Conservation (phyloP, 2,888 invertebrate genomes). For the Athetis lepigone region DNA sequence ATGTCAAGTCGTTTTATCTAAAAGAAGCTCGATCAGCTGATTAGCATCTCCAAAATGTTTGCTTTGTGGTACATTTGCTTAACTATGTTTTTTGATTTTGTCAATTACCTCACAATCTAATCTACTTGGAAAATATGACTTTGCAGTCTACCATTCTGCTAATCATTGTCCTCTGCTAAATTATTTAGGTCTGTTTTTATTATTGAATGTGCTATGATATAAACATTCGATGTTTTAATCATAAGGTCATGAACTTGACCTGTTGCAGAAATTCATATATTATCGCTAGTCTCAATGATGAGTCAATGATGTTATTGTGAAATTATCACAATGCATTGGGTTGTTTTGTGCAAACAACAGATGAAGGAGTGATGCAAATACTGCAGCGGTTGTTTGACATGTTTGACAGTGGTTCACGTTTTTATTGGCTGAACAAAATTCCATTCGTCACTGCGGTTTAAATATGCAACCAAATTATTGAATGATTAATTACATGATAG, state of each 20-base stretch:
- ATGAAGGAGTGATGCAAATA: not conserved
- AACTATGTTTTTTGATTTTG: not conserved
- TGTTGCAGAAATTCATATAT: not conserved
- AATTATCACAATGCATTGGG: not conserved
- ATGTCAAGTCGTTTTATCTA: not conserved
- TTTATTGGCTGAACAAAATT: not conserved
- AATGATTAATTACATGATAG: not conserved
- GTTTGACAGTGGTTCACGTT: too few species aligned
- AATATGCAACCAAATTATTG: not conserved
- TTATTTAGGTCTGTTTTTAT: not conserved
- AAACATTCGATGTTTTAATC: constrained; percentile 9
- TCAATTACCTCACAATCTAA: not conserved
- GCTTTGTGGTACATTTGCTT: not conserved
- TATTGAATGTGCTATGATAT: constrained; percentile 9
- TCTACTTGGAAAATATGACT: not conserved
- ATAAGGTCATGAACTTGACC: constrained; percentile 26
- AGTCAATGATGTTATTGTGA: constrained; percentile 22
- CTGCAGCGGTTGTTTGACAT: not conserved
- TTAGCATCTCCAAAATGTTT: not conserved
- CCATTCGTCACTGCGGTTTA: not conserved
- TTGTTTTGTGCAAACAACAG: constrained; percentile 2
- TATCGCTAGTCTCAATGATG: constrained; percentile 4
- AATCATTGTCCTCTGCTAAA: not conserved
- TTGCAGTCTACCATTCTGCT: not conserved
- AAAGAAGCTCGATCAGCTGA: not conserved